Percentiles rank a stretch among this genome's conserved stretches.
Evolutionary conservation across 1,140 invertebrate genomes (phyloP).

Genomic region (Mactra quadrangularis): DNA sequence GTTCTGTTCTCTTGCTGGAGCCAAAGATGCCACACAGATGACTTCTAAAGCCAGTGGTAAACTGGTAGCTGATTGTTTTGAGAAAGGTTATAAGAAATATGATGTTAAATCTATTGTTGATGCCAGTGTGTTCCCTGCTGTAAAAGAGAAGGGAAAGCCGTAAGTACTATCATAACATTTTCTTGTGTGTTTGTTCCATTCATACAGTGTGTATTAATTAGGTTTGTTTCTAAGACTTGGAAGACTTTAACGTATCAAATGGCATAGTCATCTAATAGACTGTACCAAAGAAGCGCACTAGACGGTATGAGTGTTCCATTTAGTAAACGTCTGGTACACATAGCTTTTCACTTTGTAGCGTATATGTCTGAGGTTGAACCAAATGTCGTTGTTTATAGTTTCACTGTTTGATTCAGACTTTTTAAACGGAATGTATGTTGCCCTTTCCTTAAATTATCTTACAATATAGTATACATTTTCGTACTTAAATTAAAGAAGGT

Average conservation of each 20-base stretch:
- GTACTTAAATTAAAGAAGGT: no score
- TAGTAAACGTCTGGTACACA: no score
- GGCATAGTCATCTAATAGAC: background rate
- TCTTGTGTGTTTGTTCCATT: background rate
- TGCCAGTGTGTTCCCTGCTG: conserved; percentile 56
- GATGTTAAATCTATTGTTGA: conserved; percentile 56
- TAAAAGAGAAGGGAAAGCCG: conserved; percentile 61
- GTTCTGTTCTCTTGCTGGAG: conserved; percentile 48
- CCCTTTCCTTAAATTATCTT: no score
- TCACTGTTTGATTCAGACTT: no score
- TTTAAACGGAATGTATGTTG: no score
- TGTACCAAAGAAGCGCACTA: no score
- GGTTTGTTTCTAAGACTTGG: background rate
- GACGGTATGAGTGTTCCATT: no score
- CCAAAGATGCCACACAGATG: conserved; percentile 45
- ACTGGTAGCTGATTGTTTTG: conserved; percentile 53
- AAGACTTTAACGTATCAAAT: background rate
- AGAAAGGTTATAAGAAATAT: conserved; percentile 57
- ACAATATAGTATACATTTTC: no score
- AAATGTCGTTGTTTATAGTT: no score
- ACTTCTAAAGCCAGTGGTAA: conserved; percentile 59
- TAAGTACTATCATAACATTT: conserved; percentile 9
- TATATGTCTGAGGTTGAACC: no score
- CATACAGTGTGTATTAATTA: background rate
- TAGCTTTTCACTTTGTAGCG: no score